Evolutionary conservation across 2,888 invertebrate species (phyloP).

Genomic region (Argyra leucocephala): DNA sequence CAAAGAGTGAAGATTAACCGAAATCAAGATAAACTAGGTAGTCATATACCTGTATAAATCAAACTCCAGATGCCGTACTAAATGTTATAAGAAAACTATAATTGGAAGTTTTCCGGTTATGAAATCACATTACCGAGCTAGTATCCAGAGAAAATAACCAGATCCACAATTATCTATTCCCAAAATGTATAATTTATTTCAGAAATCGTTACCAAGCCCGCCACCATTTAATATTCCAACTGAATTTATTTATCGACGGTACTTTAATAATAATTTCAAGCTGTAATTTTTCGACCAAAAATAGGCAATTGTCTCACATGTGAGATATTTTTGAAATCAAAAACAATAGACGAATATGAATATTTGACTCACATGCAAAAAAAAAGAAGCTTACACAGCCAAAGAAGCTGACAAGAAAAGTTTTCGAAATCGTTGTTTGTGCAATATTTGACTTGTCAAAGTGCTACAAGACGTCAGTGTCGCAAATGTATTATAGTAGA

Average conservation of each 20-base stretch:
- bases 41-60: neutral
- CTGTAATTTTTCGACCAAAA: conserved; percentile 15
- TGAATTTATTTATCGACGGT: neutral
- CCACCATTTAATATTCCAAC: neutral
- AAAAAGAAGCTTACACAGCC: conserved; percentile 14
- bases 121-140: neutral
- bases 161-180: neutral
- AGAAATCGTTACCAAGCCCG: neutral
- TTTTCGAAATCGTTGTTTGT: conserved; percentile 24
- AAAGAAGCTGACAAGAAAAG: conserved; percentile 13
- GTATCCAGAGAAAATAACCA: neutral
- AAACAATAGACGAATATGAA: conserved; percentile 12
- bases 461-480: conserved; percentile 31
- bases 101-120: neutral
- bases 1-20: too few species aligned
- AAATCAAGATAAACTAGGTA: neutral
- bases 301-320: conserved; percentile 15
- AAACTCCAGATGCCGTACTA: neutral
- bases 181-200: neutral
- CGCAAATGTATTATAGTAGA: conserved; percentile 29
- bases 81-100: neutral
- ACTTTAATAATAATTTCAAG: conserved; percentile 14
- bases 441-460: conserved; percentile 31
- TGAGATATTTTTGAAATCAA: conserved; percentile 10
- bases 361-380: conserved; percentile 12